Percentiles rank a stretch among this genome's conserved stretches.
Conservation (phyloP, 2,113 vertebrate genomes). For the Thamnophis sirtalis region DNA sequence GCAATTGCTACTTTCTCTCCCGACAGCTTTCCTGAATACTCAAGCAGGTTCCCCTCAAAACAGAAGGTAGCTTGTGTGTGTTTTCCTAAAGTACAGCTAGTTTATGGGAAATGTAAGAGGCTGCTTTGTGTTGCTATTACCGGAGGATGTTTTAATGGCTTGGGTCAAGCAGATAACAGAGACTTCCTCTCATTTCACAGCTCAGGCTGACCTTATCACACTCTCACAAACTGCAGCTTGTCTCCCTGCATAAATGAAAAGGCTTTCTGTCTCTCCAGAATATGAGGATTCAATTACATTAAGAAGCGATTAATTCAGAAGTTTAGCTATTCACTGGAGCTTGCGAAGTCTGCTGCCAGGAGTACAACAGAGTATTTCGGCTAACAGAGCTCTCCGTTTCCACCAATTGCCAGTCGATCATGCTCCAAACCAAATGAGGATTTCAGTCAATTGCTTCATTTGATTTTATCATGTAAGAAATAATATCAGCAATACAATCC, state of each 20-base stretch:
- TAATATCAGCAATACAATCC: neutral
- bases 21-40: neutral
- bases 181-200: conserved; percentile 49
- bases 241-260: conserved; percentile 51
- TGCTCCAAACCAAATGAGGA: neutral
- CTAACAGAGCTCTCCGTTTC: conserved; percentile 28
- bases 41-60: neutral
- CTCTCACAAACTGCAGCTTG: conserved; percentile 45
- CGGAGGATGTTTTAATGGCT: conserved; percentile 27
- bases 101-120: neutral
- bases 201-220: conserved; percentile 54
- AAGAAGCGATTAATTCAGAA: conserved; percentile 47
- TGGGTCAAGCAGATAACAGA: conserved; percentile 37
- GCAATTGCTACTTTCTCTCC: neutral
- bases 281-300: conserved; percentile 42
- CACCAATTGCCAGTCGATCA: conserved; percentile 5
- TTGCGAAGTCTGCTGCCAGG: conserved; percentile 29
- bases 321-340: conserved; percentile 30
- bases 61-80: neutral
- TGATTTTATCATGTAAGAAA: neutral
- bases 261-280: conserved; percentile 45
- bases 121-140: conserved; percentile 34
- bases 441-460: conserved; percentile 9
- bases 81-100: neutral
- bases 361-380: conserved; percentile 13